phyloP scores from a whole-genome alignment of 2,888 invertebrate genomes.

The Agrenia bidenticulata region DNA sequence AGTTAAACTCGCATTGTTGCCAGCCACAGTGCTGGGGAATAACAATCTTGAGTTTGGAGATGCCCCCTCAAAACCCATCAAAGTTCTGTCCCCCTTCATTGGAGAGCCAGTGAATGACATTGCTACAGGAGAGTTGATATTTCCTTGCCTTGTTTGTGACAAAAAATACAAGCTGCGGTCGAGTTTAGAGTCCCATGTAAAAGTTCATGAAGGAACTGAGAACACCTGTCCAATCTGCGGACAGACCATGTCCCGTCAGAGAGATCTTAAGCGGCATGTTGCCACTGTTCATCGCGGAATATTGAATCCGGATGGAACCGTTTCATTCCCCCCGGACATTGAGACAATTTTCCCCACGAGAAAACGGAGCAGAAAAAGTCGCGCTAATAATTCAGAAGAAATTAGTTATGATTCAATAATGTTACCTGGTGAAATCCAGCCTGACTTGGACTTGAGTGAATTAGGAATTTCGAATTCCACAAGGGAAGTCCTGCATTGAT shows the following conservation, averaged over 20 bases:
- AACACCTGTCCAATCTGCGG: conserved; percentile 49
- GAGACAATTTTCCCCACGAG: conserved; percentile 2
- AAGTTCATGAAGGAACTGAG: conserved; percentile 47
- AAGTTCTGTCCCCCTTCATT: conserved; percentile 2
- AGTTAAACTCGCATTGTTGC: background rate
- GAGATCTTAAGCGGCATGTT: conserved; percentile 52
- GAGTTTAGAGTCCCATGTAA: conserved; percentile 48
- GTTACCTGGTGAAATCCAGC: background rate
- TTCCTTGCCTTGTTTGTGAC: conserved; percentile 40
- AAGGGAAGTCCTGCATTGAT: too few species aligned
- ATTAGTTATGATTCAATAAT: too few species aligned
- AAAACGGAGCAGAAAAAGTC: background rate
- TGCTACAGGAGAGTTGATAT: conserved; percentile 10
- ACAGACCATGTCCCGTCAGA: conserved; percentile 46
- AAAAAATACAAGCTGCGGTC: conserved; percentile 47
- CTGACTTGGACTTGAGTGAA: background rate
- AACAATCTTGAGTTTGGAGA: background rate
- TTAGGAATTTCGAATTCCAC: background rate
- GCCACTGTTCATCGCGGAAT: conserved; percentile 43
- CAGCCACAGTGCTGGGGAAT: background rate
- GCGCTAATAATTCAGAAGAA: too few species aligned
- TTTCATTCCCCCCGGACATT: conserved; percentile 9
- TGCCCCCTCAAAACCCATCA: background rate
- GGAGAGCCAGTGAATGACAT: conserved; percentile 4
- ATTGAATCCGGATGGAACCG: conserved; percentile 7